These are phyloP conservation scores for Numenius phaeopus DNA, from an alignment of 2,797 vertebrate species.

Conservation along the genomic window DNA sequence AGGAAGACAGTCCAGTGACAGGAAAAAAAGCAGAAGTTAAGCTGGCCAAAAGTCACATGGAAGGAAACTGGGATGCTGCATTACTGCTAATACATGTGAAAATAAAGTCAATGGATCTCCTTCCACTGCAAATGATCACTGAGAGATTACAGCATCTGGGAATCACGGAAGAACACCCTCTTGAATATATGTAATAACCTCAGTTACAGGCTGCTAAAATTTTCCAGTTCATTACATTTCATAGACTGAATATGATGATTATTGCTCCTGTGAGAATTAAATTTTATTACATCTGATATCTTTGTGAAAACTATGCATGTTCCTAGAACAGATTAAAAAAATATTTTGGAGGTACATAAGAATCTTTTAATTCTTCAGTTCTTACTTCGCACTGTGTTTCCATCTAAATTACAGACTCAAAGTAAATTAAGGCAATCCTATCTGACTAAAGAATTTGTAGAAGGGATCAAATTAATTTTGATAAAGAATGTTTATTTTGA, in stretches of 20 bases:
- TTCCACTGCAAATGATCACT: not conserved
- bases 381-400: not conserved
- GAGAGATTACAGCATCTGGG: not conserved
- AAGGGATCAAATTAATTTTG: not conserved
- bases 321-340: not conserved
- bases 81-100: not conserved
- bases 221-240: not conserved
- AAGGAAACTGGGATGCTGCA: not conserved
- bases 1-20: not conserved
- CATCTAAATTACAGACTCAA: not conserved
- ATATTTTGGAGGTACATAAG: accelerated
- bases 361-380: not conserved
- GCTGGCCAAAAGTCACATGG: not conserved
- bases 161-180: not conserved
- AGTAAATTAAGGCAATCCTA: not conserved
- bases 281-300: not conserved
- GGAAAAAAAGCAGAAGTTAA: not conserved
- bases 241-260: not conserved
- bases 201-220: not conserved
- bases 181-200: not conserved
- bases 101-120: not conserved
- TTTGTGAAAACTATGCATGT: not conserved
- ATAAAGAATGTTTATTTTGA: not conserved
- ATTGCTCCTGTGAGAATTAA: not conserved
- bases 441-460: not conserved